A percentile compares a stretch with the other conserved stretches of the same genome.
phyloP scores from a whole-genome alignment of 1,140 invertebrate genomes.

The Oryzaephilus surinamensis region DNA sequence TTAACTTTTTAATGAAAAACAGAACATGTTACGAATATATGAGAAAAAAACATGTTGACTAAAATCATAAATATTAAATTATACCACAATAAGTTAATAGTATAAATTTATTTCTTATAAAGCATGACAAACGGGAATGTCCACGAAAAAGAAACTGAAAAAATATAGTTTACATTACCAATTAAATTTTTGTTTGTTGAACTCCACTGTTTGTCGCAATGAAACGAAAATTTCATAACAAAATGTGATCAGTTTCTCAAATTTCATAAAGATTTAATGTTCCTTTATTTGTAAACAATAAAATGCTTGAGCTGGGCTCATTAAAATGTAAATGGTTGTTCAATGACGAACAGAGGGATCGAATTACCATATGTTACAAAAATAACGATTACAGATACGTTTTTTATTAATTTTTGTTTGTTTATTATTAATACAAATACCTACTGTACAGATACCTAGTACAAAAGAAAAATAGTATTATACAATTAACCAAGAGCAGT shows the following conservation, averaged over 20 bases:
- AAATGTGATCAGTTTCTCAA: slow-evolving; percentile 6
- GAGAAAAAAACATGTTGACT: slow-evolving; percentile 14
- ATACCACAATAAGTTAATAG: slow-evolving; percentile 30
- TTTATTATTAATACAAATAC: slow-evolving; percentile 21
- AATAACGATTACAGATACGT: slow-evolving; percentile 12
- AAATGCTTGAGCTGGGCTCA: slow-evolving; percentile 23
- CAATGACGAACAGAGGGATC: slow-evolving; percentile 23
- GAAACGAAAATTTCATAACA: slow-evolving; percentile 12
- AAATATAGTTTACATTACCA: slow-evolving; percentile 6
- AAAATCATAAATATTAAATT: slow-evolving; percentile 22
- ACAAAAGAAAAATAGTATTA: slow-evolving; percentile 14
- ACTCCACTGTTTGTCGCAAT: slow-evolving; percentile 24
- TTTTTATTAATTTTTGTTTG: not conserved
- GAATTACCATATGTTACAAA: slow-evolving; percentile 35
- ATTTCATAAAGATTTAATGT: not conserved
- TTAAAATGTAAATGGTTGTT: slow-evolving; percentile 22
- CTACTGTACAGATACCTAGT: slow-evolving; percentile 26
- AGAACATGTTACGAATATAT: not conserved
- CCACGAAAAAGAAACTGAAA: slow-evolving; percentile 19
- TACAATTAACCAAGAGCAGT: not conserved
- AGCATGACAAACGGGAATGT: slow-evolving; percentile 35
- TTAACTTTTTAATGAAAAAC: slow-evolving; percentile 4
- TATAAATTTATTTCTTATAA: slow-evolving; percentile 35
- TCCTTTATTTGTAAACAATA: slow-evolving; percentile 17
- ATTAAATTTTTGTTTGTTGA: slow-evolving; percentile 5